These are phyloP conservation scores for Mormyrus proboscirostris DNA, from an alignment of 2,797 vertebrate genomes.

Conservation along the genomic window DNA sequence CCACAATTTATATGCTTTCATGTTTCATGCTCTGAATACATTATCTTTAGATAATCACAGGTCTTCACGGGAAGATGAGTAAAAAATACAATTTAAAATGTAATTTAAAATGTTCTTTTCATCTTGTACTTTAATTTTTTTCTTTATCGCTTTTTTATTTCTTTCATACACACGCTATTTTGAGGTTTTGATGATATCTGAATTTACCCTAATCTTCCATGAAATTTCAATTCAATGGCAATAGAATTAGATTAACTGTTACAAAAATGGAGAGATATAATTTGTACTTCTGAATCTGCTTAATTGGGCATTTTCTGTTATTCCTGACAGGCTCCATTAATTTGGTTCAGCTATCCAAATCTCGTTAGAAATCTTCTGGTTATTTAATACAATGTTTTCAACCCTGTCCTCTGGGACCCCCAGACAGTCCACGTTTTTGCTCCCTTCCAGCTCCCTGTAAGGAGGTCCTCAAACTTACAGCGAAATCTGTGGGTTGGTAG, in stretches of 20 bases:
- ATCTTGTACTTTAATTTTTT: not conserved
- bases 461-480: not conserved
- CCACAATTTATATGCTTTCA: not conserved
- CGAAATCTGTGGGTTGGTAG: not conserved
- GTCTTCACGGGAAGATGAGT: not conserved
- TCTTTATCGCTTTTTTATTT: not conserved
- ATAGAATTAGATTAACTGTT: not conserved
- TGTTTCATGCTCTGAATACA: not conserved
- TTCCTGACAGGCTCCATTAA: conserved; percentile 8
- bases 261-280: conserved; percentile 7
- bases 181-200: not conserved
- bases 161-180: not conserved
- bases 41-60: not conserved
- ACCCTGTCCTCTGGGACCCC: not conserved
- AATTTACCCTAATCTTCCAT: not conserved
- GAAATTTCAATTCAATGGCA: conserved; percentile 9
- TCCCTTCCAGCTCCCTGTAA: not conserved
- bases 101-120: not conserved
- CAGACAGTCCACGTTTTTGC: not conserved
- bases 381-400: not conserved
- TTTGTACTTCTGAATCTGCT: conserved; percentile 12
- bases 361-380: not conserved
- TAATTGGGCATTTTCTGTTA: conserved; percentile 6
- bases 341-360: not conserved
- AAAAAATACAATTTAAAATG: conserved; percentile 10